Percentiles rank a stretch among this genome's conserved stretches.
Conservation (phyloP, 2,797 vertebrate genomes). For the Hydrophis major region DNA sequence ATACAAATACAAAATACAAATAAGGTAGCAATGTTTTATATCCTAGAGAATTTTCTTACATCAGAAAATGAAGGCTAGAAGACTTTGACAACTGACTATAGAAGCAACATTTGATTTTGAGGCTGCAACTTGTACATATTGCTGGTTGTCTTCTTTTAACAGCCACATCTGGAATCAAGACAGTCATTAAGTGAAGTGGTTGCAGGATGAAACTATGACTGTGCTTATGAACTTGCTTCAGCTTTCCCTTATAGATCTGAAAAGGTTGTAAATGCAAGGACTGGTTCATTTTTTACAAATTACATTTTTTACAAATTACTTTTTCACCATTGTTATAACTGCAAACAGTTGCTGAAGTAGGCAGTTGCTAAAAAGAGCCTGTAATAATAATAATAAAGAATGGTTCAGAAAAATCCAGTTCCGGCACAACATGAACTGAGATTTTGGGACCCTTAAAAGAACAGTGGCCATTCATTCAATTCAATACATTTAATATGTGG, state of each 20-base stretch:
- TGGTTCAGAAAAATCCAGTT: not conserved
- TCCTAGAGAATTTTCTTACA: not conserved
- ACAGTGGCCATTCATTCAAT: not conserved
- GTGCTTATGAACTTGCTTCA: not conserved
- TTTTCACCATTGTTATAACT: not conserved
- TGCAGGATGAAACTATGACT: not conserved
- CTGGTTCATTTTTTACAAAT: not conserved
- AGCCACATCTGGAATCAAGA: not conserved
- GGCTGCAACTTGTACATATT: not conserved
- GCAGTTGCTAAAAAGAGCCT: not conserved
- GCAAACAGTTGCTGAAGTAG: not conserved
- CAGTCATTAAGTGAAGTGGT: not conserved
- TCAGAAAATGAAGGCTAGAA: not conserved
- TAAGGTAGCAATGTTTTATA: not conserved
- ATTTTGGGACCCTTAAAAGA: not conserved
- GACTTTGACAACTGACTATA: not conserved
- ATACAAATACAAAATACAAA: not conserved
- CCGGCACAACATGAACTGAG: not conserved
- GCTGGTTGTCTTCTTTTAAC: not conserved
- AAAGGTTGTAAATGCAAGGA: not conserved
- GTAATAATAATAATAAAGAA: not conserved
- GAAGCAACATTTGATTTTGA: not conserved
- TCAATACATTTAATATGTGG: not conserved
- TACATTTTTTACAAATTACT: not conserved
- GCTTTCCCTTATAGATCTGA: not conserved